Conservation (phyloP, 2,888 invertebrate genomes). For the Sycophila texana region DNA sequence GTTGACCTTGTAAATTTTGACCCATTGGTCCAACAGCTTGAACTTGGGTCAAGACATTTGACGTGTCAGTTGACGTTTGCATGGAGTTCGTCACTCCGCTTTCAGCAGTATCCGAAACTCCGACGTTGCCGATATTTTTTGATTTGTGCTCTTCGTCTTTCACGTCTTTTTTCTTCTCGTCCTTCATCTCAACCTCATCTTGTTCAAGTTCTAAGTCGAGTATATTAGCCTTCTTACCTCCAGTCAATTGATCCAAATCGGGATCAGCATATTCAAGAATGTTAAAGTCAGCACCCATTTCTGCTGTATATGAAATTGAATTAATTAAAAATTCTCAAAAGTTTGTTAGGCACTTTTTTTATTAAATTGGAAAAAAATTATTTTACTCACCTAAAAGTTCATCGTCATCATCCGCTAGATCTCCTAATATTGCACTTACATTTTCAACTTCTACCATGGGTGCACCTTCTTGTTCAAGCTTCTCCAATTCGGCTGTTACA, state of each 20-base stretch:
- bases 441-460: slow-evolving; percentile 80
- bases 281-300: slow-evolving; percentile 96
- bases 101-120: slow-evolving; percentile 62
- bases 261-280: slow-evolving; percentile 97
- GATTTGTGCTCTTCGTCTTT: slow-evolving; percentile 69
- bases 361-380: slow-evolving; percentile 5
- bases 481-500: slow-evolving; percentile 83
- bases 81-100: slow-evolving; percentile 60
- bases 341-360: slow-evolving; percentile 1
- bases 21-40: slow-evolving; percentile 61
- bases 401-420: slow-evolving; percentile 89
- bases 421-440: slow-evolving; percentile 88
- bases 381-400: slow-evolving; percentile 81
- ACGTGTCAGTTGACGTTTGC: slow-evolving; percentile 62
- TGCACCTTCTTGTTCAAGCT: slow-evolving; percentile 82
- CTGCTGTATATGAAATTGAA: slow-evolving; percentile 78
- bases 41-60: slow-evolving; percentile 64
- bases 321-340: slow-evolving; percentile 32
- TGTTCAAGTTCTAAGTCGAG: slow-evolving; percentile 91
- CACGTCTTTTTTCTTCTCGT: slow-evolving; percentile 77
- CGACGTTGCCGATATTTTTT: slow-evolving; percentile 61
- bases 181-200: slow-evolving; percentile 82
- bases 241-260: slow-evolving; percentile 88
- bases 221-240: slow-evolving; percentile 89
- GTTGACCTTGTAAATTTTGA: slow-evolving; percentile 65